phyloP scores from a whole-genome alignment of 2,888 invertebrate species.

The Leptopilina syphax region DNA sequence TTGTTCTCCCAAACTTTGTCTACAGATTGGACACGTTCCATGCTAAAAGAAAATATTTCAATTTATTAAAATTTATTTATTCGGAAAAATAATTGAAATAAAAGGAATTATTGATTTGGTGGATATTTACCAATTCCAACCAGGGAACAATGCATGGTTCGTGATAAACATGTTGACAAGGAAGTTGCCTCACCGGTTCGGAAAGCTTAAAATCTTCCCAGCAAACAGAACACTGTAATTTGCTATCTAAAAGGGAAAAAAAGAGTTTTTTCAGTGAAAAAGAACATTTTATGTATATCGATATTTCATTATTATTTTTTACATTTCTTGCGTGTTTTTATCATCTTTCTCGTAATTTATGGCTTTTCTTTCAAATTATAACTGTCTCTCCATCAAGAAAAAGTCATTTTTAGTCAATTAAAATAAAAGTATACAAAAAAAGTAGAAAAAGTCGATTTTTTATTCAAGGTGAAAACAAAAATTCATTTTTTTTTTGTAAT shows the following conservation, averaged over 20 bases:
- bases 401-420: too few species aligned
- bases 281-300: neutral
- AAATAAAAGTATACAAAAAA: too few species aligned
- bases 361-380: too few species aligned
- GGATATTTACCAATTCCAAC: conserved; percentile 85
- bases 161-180: conserved; percentile 95
- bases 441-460: too few species aligned
- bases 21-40: conserved; percentile 97
- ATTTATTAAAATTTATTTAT: neutral
- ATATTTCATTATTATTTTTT: too few species aligned
- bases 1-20: conserved; percentile 84
- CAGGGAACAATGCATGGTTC: conserved; percentile 95
- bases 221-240: conserved; percentile 95
- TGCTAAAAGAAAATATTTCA: conserved; percentile 78
- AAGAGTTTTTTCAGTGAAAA: conserved; percentile 17
- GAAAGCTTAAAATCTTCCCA: conserved; percentile 92
- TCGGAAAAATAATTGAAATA: neutral
- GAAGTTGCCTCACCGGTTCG: conserved; percentile 87
- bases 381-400: too few species aligned
- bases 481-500: too few species aligned
- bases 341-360: too few species aligned
- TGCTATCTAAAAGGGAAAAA: conserved; percentile 78
- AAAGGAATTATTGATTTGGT: conserved; percentile 37
- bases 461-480: too few species aligned
- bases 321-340: too few species aligned